These are phyloP conservation scores for Encarsia formosa DNA, from an alignment of 2,888 invertebrate genomes.

Conservation along the genomic window DNA sequence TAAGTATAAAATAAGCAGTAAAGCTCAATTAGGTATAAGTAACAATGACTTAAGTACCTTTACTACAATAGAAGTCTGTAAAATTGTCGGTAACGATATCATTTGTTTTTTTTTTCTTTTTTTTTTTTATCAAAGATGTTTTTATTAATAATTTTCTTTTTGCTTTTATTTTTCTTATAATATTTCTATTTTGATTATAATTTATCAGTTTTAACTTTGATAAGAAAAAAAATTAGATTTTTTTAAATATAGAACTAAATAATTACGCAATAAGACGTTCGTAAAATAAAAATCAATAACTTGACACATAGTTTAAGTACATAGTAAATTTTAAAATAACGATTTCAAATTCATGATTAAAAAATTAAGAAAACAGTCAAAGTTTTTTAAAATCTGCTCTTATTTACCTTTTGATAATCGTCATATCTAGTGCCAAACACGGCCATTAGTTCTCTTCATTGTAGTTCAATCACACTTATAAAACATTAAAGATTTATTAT, in stretches of 20 bases:
- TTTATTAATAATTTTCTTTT: too few species aligned
- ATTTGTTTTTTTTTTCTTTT: constrained; percentile 17
- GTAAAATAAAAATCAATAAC: too few species aligned
- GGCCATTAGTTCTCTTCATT: too few species aligned
- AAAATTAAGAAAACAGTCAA: background rate
- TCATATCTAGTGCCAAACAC: too few species aligned
- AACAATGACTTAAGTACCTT: constrained; percentile 48
- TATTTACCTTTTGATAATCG: too few species aligned
- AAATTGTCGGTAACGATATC: constrained; percentile 37
- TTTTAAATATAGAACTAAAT: too few species aligned
- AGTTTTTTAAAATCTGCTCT: constrained; percentile 9
- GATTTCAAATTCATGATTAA: background rate
- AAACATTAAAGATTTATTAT: constrained; percentile 25
- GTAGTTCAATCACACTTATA: constrained; percentile 25
- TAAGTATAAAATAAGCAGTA: constrained; percentile 52
- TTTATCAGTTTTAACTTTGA: too few species aligned
- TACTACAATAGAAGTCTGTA: constrained; percentile 40
- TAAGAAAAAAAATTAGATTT: too few species aligned
- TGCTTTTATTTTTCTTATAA: too few species aligned
- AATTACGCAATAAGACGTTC: too few species aligned
- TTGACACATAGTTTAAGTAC: too few species aligned
- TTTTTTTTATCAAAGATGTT: background rate
- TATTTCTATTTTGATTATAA: too few species aligned
- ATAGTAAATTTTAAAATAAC: background rate
- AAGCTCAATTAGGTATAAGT: constrained; percentile 47